Evolutionary conservation across 2,113 vertebrate species (phyloP).

Genomic region (Lagopus leucura): DNA sequence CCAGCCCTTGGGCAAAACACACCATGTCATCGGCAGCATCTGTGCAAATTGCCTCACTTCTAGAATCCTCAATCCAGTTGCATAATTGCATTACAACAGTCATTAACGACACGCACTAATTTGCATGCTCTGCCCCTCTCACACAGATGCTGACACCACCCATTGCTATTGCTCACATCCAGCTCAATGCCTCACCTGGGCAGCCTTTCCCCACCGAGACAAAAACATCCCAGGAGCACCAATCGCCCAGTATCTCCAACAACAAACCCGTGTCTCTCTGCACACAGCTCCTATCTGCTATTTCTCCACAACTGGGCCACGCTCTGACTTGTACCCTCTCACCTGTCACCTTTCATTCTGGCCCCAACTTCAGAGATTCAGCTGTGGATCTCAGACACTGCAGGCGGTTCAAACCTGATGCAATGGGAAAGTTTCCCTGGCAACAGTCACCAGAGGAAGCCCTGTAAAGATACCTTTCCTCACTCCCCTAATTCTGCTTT

Average conservation of each 20-base stretch:
- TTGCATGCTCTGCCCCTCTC: neutral
- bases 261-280: neutral
- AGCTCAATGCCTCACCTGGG: neutral
- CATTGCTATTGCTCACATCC: neutral
- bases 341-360: constrained; percentile 61
- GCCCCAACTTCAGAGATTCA: constrained; percentile 3
- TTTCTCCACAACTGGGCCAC: constrained; percentile 42
- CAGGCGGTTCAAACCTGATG: neutral
- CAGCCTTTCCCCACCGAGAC: neutral
- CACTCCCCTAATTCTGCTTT: constrained; percentile 41
- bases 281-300: constrained; percentile 18
- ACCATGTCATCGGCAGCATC: neutral
- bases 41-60: neutral
- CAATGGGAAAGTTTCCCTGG: constrained; percentile 65
- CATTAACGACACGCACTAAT: constrained; percentile 24
- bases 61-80: neutral
- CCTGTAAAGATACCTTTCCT: constrained; percentile 45
- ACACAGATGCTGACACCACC: constrained; percentile 34
- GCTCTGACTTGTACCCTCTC: constrained; percentile 38
- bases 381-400: constrained; percentile 35
- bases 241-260: neutral
- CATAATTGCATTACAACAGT: neutral
- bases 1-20: neutral
- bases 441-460: constrained; percentile 67
- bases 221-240: neutral